Evolutionary conservation across 2,888 invertebrate genomes (phyloP), one percentile per base, ranked within the genome.

Genomic region (Therioaphis trifolii): DNA sequence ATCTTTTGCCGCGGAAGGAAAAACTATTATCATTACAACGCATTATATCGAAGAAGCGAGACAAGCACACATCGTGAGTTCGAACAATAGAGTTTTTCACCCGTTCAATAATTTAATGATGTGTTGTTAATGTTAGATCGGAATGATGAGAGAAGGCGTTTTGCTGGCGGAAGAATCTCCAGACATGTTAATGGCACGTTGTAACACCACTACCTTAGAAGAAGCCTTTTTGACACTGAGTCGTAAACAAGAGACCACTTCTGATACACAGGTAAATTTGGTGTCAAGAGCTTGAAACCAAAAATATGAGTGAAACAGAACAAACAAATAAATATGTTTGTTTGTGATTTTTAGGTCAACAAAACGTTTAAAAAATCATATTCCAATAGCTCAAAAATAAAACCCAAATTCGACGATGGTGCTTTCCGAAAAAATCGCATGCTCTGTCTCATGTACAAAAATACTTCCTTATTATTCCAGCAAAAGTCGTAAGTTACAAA

Each of bases 41-140:
- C 97, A 97, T 89, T 97, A 97, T 88, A 96, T 97, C 85, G 97
- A 97, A 88, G 97, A 97, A 89, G 94, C 96, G 2, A 92, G 93
- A 87, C 93, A 94, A 88, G 95, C 95, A 3, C 91, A 94, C 88
- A 92, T 91, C 89, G 95, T 95, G 90, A 90, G 89, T 87, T n/a
- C 7, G 9, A 46, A 12, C 18, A 27, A 69, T 46, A 46, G 15
- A 24, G 15, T 40, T 14, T 40, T 35, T 35, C 35, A 15, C 4
- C 5, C 21, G 7, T 46, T 49, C 9, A 27, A 27, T 24, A 0
- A 46, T 24, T 21, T 24, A n/a, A 24, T 58, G 21, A 24, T 58
- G 21, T 24, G 11, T 46, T 40, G 18, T 43, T 21, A 15, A 27
- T 55, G 21, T 43, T 72, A 85, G 85, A 90, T 91, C 85, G 91